phyloP scores from a whole-genome alignment of 2,113 vertebrate species.

The Ameiurus melas region DNA sequence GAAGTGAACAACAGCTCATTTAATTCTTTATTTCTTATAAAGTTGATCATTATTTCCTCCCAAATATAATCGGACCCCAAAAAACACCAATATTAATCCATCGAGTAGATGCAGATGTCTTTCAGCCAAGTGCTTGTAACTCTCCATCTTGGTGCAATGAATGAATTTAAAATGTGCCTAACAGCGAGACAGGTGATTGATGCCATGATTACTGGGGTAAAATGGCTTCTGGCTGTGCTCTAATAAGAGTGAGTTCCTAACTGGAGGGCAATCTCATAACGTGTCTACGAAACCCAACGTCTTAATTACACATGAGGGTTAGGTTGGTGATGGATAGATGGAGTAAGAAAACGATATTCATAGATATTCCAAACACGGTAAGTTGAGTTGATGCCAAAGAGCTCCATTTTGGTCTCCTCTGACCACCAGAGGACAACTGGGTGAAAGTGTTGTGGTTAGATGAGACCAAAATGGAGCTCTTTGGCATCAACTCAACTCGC shows the following conservation, averaged over 20 bases:
- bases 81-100: not conserved
- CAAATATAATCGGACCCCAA: not conserved
- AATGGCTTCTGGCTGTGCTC: not conserved
- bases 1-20: not conserved
- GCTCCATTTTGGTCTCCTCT: too few species aligned
- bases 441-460: too few species aligned
- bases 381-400: too few species aligned
- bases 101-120: not conserved
- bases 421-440: too few species aligned
- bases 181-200: not conserved
- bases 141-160: not conserved
- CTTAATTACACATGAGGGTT: slow-evolving; percentile 31
- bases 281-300: not conserved
- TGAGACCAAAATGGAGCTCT: too few species aligned
- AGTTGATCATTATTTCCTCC: not conserved
- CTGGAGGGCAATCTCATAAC: not conserved
- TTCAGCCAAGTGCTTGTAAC: too few species aligned
- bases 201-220: not conserved
- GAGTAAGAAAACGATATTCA: not conserved
- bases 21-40: not conserved
- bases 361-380: too few species aligned
- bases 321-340: slow-evolving; percentile 3
- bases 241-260: slow-evolving; percentile 1
- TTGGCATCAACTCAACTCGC: too few species aligned
- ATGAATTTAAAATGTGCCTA: not conserved